Conservation (phyloP, 1,140 invertebrate species). For the Drosophila jambulina region DNA sequence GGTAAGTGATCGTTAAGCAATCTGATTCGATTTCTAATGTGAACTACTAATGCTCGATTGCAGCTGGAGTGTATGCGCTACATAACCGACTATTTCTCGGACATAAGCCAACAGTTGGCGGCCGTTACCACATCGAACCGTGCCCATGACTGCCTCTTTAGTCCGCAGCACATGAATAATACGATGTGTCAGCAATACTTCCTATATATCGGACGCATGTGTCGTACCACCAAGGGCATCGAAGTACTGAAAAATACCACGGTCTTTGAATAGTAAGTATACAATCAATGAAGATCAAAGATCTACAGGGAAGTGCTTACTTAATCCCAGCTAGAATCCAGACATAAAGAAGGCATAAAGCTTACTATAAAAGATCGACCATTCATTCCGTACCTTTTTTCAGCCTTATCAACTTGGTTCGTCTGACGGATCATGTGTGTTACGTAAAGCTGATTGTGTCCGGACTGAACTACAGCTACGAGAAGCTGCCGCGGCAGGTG, state of each 20-base stretch:
- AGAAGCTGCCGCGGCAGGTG: conserved; percentile 90
- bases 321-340: not conserved
- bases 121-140: conserved; percentile 90
- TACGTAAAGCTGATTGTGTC: conserved; percentile 97
- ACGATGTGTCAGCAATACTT: conserved; percentile 98
- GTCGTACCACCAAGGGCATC: conserved; percentile 90
- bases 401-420: conserved; percentile 92
- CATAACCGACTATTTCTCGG: conserved; percentile 92
- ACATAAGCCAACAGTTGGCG: conserved; percentile 91
- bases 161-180: conserved; percentile 93
- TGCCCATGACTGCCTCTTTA: conserved; percentile 95
- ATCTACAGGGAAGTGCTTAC: not conserved
- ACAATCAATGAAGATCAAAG: not conserved
- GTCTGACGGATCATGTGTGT: conserved; percentile 94
- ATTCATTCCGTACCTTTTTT: not conserved
- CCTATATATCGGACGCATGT: conserved; percentile 95
- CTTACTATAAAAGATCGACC: not conserved
- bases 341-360: too few species aligned
- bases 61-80: conserved; percentile 87
- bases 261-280: conserved; percentile 90
- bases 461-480: conserved; percentile 93
- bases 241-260: conserved; percentile 91
- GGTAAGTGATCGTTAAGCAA: conserved; percentile 20
- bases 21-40: conserved; percentile 59
- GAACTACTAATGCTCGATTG: not conserved